Evolutionary conservation across 1,140 invertebrate genomes (phyloP), one percentile per base, ranked within the genome.

Genomic region (Drosophila biarmipes): DNA sequence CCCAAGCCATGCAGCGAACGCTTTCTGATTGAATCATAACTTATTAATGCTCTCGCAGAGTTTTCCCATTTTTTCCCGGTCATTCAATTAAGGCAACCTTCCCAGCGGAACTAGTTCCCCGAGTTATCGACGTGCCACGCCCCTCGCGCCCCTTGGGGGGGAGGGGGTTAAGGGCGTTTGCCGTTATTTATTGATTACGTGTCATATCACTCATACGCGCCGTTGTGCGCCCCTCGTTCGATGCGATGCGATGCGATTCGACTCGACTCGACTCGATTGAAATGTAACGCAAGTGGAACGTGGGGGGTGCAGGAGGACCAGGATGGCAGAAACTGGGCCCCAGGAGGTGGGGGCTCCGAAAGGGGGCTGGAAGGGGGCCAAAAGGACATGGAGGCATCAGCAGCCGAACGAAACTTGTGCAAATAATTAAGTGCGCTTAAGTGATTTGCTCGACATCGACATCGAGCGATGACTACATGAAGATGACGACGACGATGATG

Each of bases 361-460:
- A 6, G 29, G 29, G 29, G 29, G 6, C 29, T 2, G 7, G 8
- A 34, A 73, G 34, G 34, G 35, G 27, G 19, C 27, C 15, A 10
- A 29, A 15, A 17, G 1, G 37, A 27, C 59, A 29, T 40, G 24
- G 6, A 17, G 24, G 37, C 58, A 53, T 52, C 52, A 56, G 54
- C 58, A 57, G 73, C 63, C 59, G 24, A 73, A 62, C 82, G 64
- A 78, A 89, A 87, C 82, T 87, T 82, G 78, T 79, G 84, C 82
- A 89, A 87, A 87, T 87, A 87, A 87, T 87, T 87, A 87, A 89
- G 82, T 87, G 84, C 84, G 84, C 82, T 87, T 87, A 87, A 87
- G 82, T 89, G 82, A 87, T 87, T 89, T 89, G 79, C 67, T 58
- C 63, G 73, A 79, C 64, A 57, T 59, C 62, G 74, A 84, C 71